These are phyloP conservation scores for Antennarius striatus DNA, from an alignment of 2,113 vertebrate genomes.

Conservation along the genomic window DNA sequence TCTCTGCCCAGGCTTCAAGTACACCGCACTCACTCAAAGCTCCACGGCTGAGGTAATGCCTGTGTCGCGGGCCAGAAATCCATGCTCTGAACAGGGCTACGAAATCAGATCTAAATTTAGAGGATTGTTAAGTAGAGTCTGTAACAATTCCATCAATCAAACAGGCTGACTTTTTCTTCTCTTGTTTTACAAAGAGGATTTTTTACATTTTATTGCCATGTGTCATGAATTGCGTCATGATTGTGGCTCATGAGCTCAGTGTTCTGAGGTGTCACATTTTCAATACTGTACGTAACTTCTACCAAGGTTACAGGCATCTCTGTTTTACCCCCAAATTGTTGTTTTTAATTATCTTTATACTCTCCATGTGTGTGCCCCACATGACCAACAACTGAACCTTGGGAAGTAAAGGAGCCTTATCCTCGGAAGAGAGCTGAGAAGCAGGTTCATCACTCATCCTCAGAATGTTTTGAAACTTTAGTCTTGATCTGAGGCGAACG, in stretches of 20 bases:
- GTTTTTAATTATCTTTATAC: neutral
- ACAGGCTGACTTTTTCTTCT: constrained; percentile 53
- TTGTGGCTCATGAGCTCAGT: constrained; percentile 10
- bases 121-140: constrained; percentile 74
- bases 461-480: constrained; percentile 64
- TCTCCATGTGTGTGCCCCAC: neutral
- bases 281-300: constrained; percentile 16
- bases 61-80: constrained; percentile 70
- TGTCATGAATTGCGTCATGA: constrained; percentile 56
- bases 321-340: constrained; percentile 10
- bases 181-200: constrained; percentile 59
- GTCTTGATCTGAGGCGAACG: constrained; percentile 58
- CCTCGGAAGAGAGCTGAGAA: constrained; percentile 44
- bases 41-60: constrained; percentile 76
- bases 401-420: constrained; percentile 23
- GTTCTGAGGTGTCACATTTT: constrained; percentile 39
- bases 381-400: constrained; percentile 52
- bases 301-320: constrained; percentile 22
- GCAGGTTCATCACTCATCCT: constrained; percentile 56
- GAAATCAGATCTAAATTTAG: constrained; percentile 78
- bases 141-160: constrained; percentile 78
- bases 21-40: constrained; percentile 64
- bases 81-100: constrained; percentile 60
- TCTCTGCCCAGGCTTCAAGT: constrained; percentile 56
- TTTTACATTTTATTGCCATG: constrained; percentile 56